phyloP scores from a whole-genome alignment of 2,888 invertebrate species.

The Zygaena filipendulae region DNA sequence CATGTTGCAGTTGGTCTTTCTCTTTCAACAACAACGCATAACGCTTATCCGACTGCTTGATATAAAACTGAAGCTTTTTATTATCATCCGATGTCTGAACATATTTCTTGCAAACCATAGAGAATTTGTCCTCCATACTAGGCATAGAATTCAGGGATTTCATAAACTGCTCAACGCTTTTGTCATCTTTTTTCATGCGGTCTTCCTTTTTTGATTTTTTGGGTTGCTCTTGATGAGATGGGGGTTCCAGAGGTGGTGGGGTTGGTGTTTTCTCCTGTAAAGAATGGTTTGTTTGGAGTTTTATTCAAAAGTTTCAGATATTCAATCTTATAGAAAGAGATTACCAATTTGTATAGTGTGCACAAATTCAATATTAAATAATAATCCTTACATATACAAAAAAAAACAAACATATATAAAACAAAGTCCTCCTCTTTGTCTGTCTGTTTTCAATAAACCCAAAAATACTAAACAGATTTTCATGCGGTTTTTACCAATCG shows the following conservation, averaged over 20 bases:
- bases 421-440: no score
- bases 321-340: no score
- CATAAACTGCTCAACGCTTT: conserved; percentile 74
- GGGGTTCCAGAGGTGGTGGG: conserved; percentile 13
- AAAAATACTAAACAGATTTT: no score
- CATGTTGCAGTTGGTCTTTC: conserved; percentile 84
- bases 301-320: no score
- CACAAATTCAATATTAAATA: no score
- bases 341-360: no score
- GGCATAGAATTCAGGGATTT: conserved; percentile 67
- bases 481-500: no score
- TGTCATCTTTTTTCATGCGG: conserved; percentile 62
- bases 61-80: conserved; percentile 65
- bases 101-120: conserved; percentile 79
- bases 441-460: no score
- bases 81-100: conserved; percentile 80
- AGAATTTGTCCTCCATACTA: conserved; percentile 75
- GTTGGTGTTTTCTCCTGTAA: conserved; percentile 28
- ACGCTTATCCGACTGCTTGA: conserved; percentile 72
- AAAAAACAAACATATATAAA: no score
- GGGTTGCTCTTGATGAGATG: conserved; percentile 24
- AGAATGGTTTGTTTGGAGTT: background rate
- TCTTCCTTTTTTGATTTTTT: conserved; percentile 54
- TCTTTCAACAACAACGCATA: conserved; percentile 73
- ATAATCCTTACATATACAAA: no score